Evolutionary conservation across 2,888 invertebrate species (phyloP).

Genomic region (Watsonalla cultraria): DNA sequence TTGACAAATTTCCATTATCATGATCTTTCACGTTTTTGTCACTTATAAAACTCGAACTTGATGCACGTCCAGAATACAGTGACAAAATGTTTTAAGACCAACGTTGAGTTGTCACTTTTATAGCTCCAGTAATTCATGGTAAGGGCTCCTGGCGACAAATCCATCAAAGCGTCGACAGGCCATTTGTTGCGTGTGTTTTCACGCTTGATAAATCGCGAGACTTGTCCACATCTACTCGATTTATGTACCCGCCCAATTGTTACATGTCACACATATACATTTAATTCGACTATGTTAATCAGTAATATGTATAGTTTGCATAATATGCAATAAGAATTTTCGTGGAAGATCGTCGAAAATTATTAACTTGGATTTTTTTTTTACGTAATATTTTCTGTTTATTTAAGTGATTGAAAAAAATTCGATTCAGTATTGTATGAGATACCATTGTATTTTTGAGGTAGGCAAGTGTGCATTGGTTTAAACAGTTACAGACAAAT

Average conservation of each 20-base stretch:
- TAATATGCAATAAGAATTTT: neutral
- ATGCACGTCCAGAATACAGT: slow-evolving; percentile 7
- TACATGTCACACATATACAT: slow-evolving; percentile 45
- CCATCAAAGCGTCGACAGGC: slow-evolving; percentile 73
- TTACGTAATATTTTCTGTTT: no score
- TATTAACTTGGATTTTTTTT: no score
- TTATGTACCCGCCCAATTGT: slow-evolving; percentile 57
- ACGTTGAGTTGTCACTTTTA: slow-evolving; percentile 44
- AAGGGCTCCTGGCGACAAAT: slow-evolving; percentile 71
- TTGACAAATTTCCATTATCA: slow-evolving; percentile 9
- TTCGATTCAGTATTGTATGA: neutral
- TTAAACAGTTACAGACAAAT: slow-evolving; percentile 20
- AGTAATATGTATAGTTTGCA: slow-evolving; percentile 1
- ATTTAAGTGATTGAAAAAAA: no score
- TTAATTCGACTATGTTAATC: slow-evolving; percentile 37
- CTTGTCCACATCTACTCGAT: slow-evolving; percentile 70
- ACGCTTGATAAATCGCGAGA: slow-evolving; percentile 71
- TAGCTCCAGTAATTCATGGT: slow-evolving; percentile 54
- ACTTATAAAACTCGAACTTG: slow-evolving; percentile 10
- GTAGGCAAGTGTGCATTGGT: slow-evolving; percentile 18
- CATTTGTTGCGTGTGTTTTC: slow-evolving; percentile 74
- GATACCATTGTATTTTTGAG: neutral
- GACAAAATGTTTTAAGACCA: slow-evolving; percentile 29
- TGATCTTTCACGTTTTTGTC: slow-evolving; percentile 23
- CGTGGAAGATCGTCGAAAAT: no score